These are phyloP conservation scores for Nephrotoma guestfalica DNA, from an alignment of 2,888 invertebrate species.

Conservation along the genomic window DNA sequence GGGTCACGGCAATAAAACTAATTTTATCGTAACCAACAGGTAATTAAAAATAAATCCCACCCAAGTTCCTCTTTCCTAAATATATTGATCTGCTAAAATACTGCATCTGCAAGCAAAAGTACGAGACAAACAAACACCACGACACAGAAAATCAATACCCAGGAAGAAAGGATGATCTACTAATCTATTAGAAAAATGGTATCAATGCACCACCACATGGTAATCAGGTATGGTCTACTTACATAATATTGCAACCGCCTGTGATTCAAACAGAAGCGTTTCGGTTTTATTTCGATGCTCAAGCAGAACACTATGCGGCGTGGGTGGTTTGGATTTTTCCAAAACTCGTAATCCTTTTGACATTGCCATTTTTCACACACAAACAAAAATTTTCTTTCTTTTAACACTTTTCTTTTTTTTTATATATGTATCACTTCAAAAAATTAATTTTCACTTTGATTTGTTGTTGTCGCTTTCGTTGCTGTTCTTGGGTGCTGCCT, in stretches of 20 bases:
- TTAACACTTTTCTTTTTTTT: neutral
- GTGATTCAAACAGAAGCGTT: slow-evolving; percentile 81
- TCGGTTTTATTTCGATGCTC: slow-evolving; percentile 79
- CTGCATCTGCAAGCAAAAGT: neutral
- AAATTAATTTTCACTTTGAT: neutral
- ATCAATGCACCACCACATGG: neutral
- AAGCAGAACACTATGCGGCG: slow-evolving; percentile 77
- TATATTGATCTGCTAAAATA: neutral
- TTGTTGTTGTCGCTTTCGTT: neutral
- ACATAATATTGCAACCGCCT: slow-evolving; percentile 76
- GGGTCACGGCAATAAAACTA: no score
- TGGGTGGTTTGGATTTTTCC: slow-evolving; percentile 73
- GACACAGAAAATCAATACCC: neutral
- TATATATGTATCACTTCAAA: neutral
- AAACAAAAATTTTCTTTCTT: neutral
- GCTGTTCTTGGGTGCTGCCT: neutral
- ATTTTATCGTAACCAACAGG: no score
- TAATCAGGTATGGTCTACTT: slow-evolving; percentile 24
- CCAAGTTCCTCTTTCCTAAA: neutral
- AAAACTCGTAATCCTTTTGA: slow-evolving; percentile 84
- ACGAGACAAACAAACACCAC: neutral
- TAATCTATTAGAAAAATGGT: neutral
- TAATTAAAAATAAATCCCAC: neutral
- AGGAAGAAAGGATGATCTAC: neutral
- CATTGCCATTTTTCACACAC: slow-evolving; percentile 59